Conservation (phyloP, 1,140 invertebrate genomes). For the Cryptotermes secundus region DNA sequence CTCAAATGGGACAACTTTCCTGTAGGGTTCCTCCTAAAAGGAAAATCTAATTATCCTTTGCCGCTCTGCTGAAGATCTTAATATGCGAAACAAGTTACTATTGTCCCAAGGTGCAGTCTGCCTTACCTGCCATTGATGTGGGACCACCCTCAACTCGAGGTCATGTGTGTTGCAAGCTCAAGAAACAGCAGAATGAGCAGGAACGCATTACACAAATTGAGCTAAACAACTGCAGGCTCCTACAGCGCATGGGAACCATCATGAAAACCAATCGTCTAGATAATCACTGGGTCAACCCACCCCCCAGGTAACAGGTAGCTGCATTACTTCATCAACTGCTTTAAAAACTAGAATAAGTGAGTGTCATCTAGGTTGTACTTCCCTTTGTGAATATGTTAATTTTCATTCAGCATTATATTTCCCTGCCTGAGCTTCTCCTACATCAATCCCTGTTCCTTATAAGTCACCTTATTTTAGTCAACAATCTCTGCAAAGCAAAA, state of each 20-base stretch:
- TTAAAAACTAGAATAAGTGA: no score
- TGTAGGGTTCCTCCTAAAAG: no score
- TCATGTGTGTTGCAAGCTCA: conserved; percentile 57
- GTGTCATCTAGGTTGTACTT: neutral
- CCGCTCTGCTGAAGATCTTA: no score
- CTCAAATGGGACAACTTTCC: no score
- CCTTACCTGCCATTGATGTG: conserved; percentile 57
- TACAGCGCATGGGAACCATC: conserved; percentile 54
- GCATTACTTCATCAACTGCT: neutral
- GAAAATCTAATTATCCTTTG: no score
- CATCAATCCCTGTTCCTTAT: no score
- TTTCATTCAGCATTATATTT: no score
- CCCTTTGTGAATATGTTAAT: neutral
- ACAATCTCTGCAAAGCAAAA: no score
- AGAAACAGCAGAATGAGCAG: conserved; percentile 57
- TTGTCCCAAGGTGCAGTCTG: conserved; percentile 51
- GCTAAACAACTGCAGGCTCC: conserved; percentile 56
- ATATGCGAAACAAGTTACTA: no score
- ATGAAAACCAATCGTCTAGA: conserved; percentile 56
- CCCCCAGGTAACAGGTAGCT: conserved; percentile 51
- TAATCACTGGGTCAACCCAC: conserved; percentile 54
- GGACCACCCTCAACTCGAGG: conserved; percentile 49
- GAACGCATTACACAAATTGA: conserved; percentile 55
- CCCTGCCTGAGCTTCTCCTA: no score
- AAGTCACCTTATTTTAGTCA: no score